phyloP scores from a whole-genome alignment of 2,888 invertebrate species.

The Meiosimyza decipiens region DNA sequence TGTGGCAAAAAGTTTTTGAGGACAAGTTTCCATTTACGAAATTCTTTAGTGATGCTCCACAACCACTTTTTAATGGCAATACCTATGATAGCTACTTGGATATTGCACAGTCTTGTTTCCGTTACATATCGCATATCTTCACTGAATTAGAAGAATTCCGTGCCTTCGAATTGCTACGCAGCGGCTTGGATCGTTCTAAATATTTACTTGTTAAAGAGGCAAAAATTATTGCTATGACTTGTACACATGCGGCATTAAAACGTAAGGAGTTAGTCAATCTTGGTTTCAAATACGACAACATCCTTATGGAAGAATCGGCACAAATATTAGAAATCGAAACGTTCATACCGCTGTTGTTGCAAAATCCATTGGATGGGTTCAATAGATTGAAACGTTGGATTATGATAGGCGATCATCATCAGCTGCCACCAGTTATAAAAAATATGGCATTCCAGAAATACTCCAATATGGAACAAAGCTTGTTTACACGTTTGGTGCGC shows the following conservation, averaged over 20 bases:
- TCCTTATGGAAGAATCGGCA: conserved; percentile 98
- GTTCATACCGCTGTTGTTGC: conserved; percentile 97
- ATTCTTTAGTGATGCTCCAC: conserved; percentile 93
- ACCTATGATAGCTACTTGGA: conserved; percentile 85
- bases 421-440: conserved; percentile 98
- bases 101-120: conserved; percentile 92
- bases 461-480: conserved; percentile 99
- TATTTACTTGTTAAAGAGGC: conserved; percentile 98
- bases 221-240: conserved; percentile 99
- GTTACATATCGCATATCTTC: conserved; percentile 95
- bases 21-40: conserved; percentile 92
- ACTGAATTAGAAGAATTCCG: conserved; percentile 97
- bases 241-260: conserved; percentile 98
- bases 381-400: conserved; percentile 98
- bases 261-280: conserved; percentile 95
- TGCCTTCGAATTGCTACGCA: conserved; percentile 95
- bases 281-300: conserved; percentile 97
- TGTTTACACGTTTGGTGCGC: conserved; percentile 95
- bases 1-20: conserved; percentile 69
- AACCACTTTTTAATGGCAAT: conserved; percentile 87
- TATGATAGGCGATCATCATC: conserved; percentile 99
- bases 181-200: conserved; percentile 94
- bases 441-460: conserved; percentile 99
- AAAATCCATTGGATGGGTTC: conserved; percentile 96
- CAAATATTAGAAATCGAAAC: conserved; percentile 99